These are phyloP conservation scores for Rattus rattus DNA, from an alignment of 2,113 vertebrate genomes.

Conservation along the genomic window DNA sequence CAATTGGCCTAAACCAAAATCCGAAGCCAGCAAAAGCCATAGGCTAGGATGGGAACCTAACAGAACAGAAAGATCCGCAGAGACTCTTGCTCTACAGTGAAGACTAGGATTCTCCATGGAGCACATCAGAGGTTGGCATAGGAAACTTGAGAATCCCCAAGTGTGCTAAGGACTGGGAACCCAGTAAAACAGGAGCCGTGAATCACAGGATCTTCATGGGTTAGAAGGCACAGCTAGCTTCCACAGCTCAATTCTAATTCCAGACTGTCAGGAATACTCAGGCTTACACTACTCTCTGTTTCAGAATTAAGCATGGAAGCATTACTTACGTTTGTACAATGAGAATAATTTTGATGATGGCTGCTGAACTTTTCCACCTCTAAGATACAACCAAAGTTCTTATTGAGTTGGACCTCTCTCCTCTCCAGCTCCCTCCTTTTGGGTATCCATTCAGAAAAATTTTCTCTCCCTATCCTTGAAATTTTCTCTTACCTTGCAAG, in stretches of 20 bases:
- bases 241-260: not conserved
- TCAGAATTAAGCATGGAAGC: not conserved
- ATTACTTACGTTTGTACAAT: not conserved
- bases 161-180: not conserved
- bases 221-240: not conserved
- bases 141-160: not conserved
- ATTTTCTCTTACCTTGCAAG: not conserved
- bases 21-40: not conserved
- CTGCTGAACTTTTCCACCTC: not conserved
- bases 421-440: not conserved
- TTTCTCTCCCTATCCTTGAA: not conserved
- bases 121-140: accelerated
- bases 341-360: not conserved
- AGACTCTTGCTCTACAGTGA: not conserved
- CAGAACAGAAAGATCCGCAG: not conserved
- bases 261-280: not conserved
- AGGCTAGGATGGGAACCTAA: not conserved
- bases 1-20: not conserved
- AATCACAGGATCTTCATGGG: not conserved
- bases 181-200: not conserved
- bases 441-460: not conserved
- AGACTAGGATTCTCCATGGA: not conserved
- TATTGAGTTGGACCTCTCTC: not conserved
- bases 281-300: not conserved
- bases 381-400: not conserved